These are phyloP conservation scores for Caenorhabditis sp. DNA, from an alignment of 2,888 invertebrate genomes.

Conservation along the genomic window DNA sequence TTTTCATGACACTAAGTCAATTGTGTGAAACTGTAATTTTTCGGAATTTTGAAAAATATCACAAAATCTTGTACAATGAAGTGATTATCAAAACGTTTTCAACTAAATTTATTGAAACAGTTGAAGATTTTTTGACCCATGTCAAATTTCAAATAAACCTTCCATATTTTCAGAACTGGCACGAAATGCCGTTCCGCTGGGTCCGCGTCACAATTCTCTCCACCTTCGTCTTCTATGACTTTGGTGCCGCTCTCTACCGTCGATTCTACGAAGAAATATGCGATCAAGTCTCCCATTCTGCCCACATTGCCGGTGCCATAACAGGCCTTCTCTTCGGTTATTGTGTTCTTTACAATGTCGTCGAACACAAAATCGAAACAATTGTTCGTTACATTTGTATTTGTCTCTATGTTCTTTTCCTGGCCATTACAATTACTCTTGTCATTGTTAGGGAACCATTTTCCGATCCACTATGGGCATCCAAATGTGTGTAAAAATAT, in stretches of 20 bases:
- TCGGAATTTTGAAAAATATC: no score
- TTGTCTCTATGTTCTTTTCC: constrained; percentile 19
- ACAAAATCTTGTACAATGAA: no score
- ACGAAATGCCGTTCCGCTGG: constrained; percentile 91
- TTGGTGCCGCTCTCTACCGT: constrained; percentile 89
- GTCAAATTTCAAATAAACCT: no score
- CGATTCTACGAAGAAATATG: constrained; percentile 81
- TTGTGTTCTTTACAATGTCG: constrained; percentile 52
- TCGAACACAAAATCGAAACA: constrained; percentile 41
- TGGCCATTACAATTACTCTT: constrained; percentile 31
- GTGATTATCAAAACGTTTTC: constrained; percentile 1
- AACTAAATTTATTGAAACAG: no score
- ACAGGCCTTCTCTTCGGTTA: constrained; percentile 81
- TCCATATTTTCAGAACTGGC: constrained; percentile 83
- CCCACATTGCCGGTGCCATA: constrained; percentile 89
- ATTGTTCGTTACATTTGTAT: constrained; percentile 42
- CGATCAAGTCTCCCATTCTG: constrained; percentile 91
- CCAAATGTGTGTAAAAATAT: neutral
- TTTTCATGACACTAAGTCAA: no score
- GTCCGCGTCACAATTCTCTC: constrained; percentile 85
- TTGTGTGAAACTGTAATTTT: no score
- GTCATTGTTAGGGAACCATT: constrained; percentile 39
- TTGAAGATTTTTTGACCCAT: no score
- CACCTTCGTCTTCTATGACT: constrained; percentile 83
- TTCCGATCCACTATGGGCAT: constrained; percentile 24